Conservation (phyloP, 2,113 vertebrate genomes). For the Phocoena sinus region DNA sequence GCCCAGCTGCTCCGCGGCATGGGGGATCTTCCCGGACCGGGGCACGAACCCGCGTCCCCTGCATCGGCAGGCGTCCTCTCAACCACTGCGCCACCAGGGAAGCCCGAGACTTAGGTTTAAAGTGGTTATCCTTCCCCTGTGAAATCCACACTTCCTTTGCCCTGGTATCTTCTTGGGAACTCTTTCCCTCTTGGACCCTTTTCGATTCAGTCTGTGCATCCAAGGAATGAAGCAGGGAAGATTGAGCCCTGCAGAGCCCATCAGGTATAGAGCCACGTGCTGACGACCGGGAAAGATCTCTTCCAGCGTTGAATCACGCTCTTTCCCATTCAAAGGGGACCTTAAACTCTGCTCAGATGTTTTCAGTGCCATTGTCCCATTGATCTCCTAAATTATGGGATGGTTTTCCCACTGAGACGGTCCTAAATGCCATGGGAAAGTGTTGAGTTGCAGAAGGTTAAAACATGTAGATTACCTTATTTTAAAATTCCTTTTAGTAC, state of each 20-base stretch:
- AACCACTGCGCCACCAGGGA: no score
- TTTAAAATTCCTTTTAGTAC: background rate
- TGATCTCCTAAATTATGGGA: background rate
- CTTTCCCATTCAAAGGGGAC: background rate
- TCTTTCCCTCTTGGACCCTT: background rate
- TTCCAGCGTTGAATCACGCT: background rate
- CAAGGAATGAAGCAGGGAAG: background rate
- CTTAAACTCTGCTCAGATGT: background rate
- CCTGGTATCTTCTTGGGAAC: background rate
- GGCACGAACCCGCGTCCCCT: no score
- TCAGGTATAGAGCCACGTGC: background rate
- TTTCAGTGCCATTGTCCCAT: background rate
- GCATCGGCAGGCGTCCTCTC: no score
- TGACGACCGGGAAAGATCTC: background rate
- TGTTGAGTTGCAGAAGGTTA: background rate
- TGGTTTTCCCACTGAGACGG: background rate
- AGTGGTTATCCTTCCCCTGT: background rate
- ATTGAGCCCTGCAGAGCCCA: background rate
- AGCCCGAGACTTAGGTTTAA: background rate
- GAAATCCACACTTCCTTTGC: background rate
- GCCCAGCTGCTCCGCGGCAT: no score
- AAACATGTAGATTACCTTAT: background rate
- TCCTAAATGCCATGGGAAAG: background rate
- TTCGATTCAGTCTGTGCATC: background rate
- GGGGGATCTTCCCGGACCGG: no score